Conservation (phyloP, 2,113 vertebrate genomes). For the Condylura cristata region DNA sequence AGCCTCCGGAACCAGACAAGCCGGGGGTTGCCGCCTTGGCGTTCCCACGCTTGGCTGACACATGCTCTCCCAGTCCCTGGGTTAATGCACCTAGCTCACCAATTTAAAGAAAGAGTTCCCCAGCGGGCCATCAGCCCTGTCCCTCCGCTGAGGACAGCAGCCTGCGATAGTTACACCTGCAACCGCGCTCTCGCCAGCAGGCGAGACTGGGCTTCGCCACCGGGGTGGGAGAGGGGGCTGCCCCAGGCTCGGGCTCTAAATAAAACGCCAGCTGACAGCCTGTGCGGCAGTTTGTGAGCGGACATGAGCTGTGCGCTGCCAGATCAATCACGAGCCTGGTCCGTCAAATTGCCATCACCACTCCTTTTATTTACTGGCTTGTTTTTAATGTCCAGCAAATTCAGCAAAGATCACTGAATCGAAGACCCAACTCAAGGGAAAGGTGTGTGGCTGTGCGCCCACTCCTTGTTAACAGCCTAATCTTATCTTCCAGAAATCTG, state of each 20-base stretch:
- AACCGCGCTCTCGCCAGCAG: background rate
- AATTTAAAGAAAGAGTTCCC: background rate
- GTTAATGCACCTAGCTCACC: background rate
- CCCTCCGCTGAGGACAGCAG: background rate
- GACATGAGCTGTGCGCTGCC: background rate
- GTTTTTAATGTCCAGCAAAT: background rate
- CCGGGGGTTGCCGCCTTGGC: no score
- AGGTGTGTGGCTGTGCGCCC: background rate
- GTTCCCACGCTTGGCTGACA: background rate
- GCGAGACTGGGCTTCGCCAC: background rate
- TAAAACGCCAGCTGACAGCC: background rate
- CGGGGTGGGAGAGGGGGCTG: no score
- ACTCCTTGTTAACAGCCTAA: background rate
- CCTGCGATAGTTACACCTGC: background rate
- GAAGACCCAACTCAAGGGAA: no score
- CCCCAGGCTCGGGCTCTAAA: background rate
- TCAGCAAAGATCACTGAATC: background rate
- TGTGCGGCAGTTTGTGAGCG: background rate
- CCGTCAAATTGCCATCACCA: background rate
- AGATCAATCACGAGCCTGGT: background rate
- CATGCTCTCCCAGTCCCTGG: background rate
- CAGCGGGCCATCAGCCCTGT: background rate
- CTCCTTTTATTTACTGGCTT: background rate
- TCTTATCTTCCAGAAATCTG: background rate
- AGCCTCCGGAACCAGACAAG: no score